These are phyloP conservation scores for Eidolon dupreanum DNA, from an alignment of 2,797 vertebrate species.

Conservation along the genomic window DNA sequence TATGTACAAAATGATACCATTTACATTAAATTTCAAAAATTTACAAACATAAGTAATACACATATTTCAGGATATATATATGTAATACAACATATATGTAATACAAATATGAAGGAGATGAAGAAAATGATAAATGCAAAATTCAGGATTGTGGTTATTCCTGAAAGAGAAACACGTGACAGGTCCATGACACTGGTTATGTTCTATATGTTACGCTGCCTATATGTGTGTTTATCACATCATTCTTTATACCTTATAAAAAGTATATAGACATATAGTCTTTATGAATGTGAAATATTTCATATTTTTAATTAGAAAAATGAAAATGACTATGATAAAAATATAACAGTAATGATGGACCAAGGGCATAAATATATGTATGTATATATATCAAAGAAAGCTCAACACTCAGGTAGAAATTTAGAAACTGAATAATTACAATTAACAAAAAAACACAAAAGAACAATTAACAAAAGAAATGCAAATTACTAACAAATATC, in stretches of 20 bases:
- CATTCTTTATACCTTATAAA: background rate
- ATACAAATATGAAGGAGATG: background rate
- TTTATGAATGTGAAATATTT: background rate
- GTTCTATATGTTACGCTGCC: background rate
- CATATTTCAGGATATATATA: background rate
- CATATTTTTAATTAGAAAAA: background rate
- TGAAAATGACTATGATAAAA: background rate
- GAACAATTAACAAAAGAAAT: background rate
- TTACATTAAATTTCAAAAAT: background rate
- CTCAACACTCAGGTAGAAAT: background rate
- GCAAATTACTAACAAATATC: background rate
- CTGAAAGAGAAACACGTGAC: background rate
- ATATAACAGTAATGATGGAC: background rate
- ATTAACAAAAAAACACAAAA: background rate
- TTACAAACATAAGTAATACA: background rate
- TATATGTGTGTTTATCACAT: background rate
- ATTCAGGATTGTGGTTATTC: background rate
- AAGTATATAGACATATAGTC: background rate
- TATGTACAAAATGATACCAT: background rate
- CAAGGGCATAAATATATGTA: background rate
- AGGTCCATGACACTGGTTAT: background rate
- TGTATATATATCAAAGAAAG: background rate
- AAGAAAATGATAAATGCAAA: background rate
- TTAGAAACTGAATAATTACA: background rate
- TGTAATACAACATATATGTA: background rate